phyloP scores from a whole-genome alignment of 2,113 vertebrate species.

The Sprattus sprattus region DNA sequence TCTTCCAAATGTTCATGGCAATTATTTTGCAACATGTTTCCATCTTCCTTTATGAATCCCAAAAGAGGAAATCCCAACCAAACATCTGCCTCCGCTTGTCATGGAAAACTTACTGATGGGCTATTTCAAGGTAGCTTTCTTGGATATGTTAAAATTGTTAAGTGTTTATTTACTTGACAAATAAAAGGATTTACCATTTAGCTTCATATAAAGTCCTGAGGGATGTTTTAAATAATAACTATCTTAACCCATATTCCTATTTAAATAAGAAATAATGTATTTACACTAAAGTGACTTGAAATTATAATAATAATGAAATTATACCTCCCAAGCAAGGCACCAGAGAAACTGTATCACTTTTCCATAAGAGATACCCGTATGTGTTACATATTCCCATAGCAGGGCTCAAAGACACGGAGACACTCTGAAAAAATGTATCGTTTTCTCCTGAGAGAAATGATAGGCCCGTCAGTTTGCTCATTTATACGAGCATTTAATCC shows the following conservation, averaged over 20 bases:
- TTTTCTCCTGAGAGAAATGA: neutral
- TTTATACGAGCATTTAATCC: neutral
- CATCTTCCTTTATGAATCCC: slow-evolving; percentile 53
- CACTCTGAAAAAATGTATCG: no score
- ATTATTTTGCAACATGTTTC: slow-evolving; percentile 55
- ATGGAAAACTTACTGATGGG: slow-evolving; percentile 47
- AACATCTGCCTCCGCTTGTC: slow-evolving; percentile 66
- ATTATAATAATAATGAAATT: no score
- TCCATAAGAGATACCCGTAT: neutral
- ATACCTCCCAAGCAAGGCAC: neutral
- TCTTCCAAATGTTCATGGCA: slow-evolving; percentile 21
- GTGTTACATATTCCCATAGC: neutral
- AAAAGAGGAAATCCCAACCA: slow-evolving; percentile 44
- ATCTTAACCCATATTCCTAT: slow-evolving; percentile 21
- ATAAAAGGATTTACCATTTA: slow-evolving; percentile 37
- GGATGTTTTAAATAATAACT: slow-evolving; percentile 14
- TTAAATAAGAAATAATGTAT: slow-evolving; percentile 33
- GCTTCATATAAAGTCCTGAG: slow-evolving; percentile 14
- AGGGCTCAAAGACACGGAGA: neutral
- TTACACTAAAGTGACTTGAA: neutral
- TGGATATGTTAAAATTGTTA: slow-evolving; percentile 50
- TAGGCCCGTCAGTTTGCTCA: neutral
- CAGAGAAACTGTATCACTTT: neutral
- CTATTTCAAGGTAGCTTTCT: slow-evolving; percentile 45
- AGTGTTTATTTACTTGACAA: slow-evolving; percentile 46